phyloP scores from a whole-genome alignment of 2,797 vertebrate species.

The Oceanodroma leucorhoa region DNA sequence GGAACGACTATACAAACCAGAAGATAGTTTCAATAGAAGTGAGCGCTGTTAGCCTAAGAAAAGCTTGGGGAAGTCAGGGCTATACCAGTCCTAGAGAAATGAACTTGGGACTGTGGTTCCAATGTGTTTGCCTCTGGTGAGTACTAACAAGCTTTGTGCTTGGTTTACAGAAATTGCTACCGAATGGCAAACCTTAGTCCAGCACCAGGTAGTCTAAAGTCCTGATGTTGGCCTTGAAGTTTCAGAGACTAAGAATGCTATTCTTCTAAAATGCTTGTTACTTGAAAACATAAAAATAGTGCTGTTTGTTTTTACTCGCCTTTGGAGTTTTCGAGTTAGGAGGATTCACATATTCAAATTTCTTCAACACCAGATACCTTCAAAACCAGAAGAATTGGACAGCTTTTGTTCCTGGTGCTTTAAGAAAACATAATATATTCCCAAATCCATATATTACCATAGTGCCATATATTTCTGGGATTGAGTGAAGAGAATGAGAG shows the following conservation, averaged over 20 bases:
- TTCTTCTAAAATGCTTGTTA: background rate
- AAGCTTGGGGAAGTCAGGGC: background rate
- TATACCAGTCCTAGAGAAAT: accelerated
- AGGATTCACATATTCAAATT: background rate
- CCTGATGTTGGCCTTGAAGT: background rate
- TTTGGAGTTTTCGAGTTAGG: background rate
- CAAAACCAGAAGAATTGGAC: background rate
- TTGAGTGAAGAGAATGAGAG: no score
- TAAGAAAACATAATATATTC: background rate
- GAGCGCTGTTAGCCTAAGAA: background rate
- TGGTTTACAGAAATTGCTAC: background rate
- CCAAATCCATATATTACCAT: background rate
- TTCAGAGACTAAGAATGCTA: background rate
- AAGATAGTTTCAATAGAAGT: background rate
- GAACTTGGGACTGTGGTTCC: background rate
- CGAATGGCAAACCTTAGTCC: background rate
- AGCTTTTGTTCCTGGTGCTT: background rate
- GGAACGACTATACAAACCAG: background rate
- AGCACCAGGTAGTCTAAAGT: background rate
- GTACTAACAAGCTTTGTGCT: no score
- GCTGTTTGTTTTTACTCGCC: background rate
- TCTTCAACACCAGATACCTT: background rate
- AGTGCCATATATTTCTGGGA: background rate
- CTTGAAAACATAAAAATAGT: background rate
- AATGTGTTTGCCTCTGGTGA: background rate